Base-by-base conservation (phyloP, 2,888 invertebrate genomes). In the Villa cingulata region DNA sequence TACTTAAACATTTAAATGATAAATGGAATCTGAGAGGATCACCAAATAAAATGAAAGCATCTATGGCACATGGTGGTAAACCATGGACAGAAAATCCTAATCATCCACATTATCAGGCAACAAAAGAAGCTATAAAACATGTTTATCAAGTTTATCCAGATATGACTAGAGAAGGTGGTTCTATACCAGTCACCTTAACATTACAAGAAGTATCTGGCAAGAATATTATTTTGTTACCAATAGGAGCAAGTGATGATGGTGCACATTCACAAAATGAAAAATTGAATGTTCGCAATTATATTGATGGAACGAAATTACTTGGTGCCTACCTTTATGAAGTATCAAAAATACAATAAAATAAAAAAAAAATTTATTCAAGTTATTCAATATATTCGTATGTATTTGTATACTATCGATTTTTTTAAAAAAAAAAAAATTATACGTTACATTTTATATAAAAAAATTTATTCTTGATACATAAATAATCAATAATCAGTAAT, bases 231-330 rank as follows among this genome's bases (percentile, higher is more conserved):
- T 74, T 98, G 53, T 74, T 98, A 56, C 97, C 97, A 2, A 86
- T 98, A 66, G 97, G 97, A 43, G 83, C 88, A 47, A 60, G 61
- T 49, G 96, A 97, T 70, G 98, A 98, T 70, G 96, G 96, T 58
- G 96, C 97, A 51, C 98, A 98, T 73, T 95, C 95, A 15, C 92
- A 97, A 72, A 97, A 98, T 72, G 97, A 98, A 72, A 98, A 98
- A 70, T 75, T 98, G 57, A 84, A 96, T 72, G 73, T 86, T 50
- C 76, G 80, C 54, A 96, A 96, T 72, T 96, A 95, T 61, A 86
- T 96, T 56, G 82, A 91, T 70, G 96, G 96, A 59, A 89, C 89
- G 2, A 95, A 95, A 72, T 71, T 94, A 46, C 75, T 95, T 59
- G 92, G 86, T 32, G 87, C 94, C 19, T 95, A 95, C 67, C 70